Base-by-base conservation (phyloP, 2,113 vertebrate species). In the Xyrauchen texanus region DNA sequence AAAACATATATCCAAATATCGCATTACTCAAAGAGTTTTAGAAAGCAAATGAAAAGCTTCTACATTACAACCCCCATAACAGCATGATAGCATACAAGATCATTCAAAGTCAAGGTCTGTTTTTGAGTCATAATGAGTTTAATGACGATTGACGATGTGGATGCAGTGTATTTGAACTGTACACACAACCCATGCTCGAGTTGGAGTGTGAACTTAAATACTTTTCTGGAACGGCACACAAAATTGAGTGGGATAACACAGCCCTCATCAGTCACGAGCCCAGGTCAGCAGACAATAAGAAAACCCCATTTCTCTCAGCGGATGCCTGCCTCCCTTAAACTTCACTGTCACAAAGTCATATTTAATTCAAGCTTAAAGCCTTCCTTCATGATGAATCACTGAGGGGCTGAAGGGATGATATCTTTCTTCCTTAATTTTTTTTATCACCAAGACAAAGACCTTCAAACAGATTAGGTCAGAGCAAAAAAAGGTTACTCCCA, bases 291-390 rank as follows among this genome's bases (percentile, higher is more conserved):
- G 73, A 77, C 78, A 68, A 70, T 70, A 70, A 86, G 78, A 82
- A 61, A 78, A 76, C 45, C 63, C 65, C 74, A 82, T 77, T 81
- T 84, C 78, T 84, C 78, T 84, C 74, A 73, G 78, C 62, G 64
- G 78, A 77, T 62, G 78, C 62, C 72, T 70, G 76, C 8, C 75
- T 78, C 60, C 71, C 68, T 76, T 73, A 82, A 84, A 79, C 77
- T 79, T 82, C 72, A 75, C 68, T 63, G 73, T 84, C 83, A 84
- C 76, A 84, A 82, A 82, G 80, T 82, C 80, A 82, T 78, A 79
- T 81, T 79, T 78, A 79, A 83, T 82, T 86, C 83, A 85, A 79
- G 80, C 80, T 82, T 80, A 82, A 82, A 82, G 74, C 63, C 71
- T 75, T 75, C 55, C 70, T 78, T 81, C 53, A 58, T 80, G 62